A percentile compares a stretch with the other conserved stretches of the same genome.
Evolutionary conservation across 1,140 invertebrate genomes (phyloP).

Genomic region (Diorhabda elongata): DNA sequence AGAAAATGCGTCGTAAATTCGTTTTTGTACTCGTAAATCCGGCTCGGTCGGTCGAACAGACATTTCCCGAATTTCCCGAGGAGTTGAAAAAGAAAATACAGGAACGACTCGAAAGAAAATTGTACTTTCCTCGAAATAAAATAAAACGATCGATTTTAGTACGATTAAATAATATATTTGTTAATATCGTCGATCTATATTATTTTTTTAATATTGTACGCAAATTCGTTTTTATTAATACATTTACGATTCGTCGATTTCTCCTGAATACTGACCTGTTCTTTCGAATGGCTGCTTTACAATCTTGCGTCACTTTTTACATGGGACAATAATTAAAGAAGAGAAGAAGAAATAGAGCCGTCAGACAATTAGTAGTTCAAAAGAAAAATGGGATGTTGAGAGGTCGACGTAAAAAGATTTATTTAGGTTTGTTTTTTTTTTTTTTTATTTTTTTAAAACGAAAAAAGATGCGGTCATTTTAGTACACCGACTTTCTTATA

Average conservation of each 20-base stretch:
- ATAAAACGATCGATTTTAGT: too few relatives aligned
- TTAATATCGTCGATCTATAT: too few relatives aligned
- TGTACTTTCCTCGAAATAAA: too few relatives aligned
- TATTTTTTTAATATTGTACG: too few relatives aligned
- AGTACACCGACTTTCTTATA: background rate
- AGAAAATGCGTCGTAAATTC: constrained; percentile 1
- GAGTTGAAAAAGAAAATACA: background rate
- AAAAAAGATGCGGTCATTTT: background rate
- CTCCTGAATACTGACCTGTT: too few relatives aligned
- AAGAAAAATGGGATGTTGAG: constrained; percentile 2
- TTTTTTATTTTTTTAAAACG: background rate
- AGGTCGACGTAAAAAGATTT: background rate
- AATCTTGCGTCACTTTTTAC: background rate
- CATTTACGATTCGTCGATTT: too few relatives aligned
- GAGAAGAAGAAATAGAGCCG: background rate
- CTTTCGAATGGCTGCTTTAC: background rate
- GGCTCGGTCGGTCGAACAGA: background rate
- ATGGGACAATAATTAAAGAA: constrained; percentile 2
- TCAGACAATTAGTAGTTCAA: background rate
- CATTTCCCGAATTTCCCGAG: background rate
- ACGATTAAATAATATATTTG: too few relatives aligned
- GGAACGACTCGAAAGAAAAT: too few relatives aligned
- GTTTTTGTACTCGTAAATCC: constrained; percentile 2
- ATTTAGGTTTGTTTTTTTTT: background rate
- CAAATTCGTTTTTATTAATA: too few relatives aligned